A percentile compares a stretch with the other conserved stretches of the same genome.
phyloP scores from a whole-genome alignment of 1,140 invertebrate genomes.

The Hyles euphorbiae region DNA sequence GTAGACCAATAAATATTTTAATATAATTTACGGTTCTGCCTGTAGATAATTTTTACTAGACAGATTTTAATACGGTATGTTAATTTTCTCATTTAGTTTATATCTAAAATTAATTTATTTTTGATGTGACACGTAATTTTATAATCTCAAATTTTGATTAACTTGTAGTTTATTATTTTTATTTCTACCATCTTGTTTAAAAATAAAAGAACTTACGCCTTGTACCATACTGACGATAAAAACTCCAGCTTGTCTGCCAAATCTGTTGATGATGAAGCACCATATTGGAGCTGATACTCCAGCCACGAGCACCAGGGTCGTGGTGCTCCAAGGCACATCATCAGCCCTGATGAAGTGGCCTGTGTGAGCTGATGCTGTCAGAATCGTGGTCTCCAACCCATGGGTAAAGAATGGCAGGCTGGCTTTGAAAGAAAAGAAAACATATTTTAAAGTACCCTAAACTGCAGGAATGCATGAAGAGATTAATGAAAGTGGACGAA shows the following conservation, averaged over 20 bases:
- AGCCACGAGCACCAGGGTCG: constrained; percentile 32
- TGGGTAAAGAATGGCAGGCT: constrained; percentile 52
- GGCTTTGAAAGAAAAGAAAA: constrained; percentile 28
- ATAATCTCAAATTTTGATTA: no score
- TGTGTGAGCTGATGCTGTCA: constrained; percentile 39
- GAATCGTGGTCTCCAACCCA: constrained; percentile 41
- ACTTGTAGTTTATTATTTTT: no score
- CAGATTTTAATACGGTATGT: no score
- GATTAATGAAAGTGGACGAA: no score
- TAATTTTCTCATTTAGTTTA: no score
- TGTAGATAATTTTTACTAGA: no score
- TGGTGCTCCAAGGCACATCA: constrained; percentile 40
- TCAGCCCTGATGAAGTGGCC: constrained; percentile 35
- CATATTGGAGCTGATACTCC: constrained; percentile 27
- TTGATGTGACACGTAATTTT: no score
- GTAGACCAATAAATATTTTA: no score
- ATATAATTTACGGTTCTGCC: no score
- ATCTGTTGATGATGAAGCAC: constrained; percentile 37
- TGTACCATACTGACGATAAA: constrained; percentile 48
- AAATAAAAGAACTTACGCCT: constrained; percentile 37
- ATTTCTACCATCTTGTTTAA: neutral
- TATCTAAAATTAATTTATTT: no score
- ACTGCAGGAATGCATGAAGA: neutral
- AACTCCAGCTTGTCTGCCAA: constrained; percentile 48
- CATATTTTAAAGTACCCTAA: no score